phyloP scores from a whole-genome alignment of 92 coral and sea anemone genomes.

The Heteractis magnifica region DNA sequence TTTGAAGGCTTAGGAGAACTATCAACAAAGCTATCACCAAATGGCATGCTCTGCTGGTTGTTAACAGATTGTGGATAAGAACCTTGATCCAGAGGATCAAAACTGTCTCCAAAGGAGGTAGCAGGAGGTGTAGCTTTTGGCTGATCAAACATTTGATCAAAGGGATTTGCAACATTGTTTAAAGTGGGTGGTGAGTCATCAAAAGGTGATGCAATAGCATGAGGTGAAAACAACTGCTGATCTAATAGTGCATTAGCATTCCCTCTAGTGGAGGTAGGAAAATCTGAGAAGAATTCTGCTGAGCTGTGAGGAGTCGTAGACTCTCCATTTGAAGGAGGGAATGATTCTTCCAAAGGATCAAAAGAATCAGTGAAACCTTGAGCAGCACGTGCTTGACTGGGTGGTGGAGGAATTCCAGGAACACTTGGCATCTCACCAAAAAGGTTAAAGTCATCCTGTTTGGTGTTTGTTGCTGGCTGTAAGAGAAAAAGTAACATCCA shows the following conservation, averaged over 20 bases:
- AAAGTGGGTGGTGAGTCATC: slow-evolving; percentile 20
- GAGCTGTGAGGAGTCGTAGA: background rate
- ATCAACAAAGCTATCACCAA: slow-evolving; percentile 11
- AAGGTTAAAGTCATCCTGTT: slow-evolving; percentile 47
- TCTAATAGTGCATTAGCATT: slow-evolving; percentile 16
- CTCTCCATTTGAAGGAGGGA: slow-evolving; percentile 19
- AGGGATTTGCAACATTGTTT: slow-evolving; percentile 27
- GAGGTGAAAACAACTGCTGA: slow-evolving; percentile 15
- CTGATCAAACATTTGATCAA: slow-evolving; percentile 39
- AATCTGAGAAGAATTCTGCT: slow-evolving; percentile 2
- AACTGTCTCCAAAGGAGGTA: slow-evolving; percentile 31
- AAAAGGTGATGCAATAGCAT: slow-evolving; percentile 35
- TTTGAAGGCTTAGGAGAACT: slow-evolving; percentile 14
- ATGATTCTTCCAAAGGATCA: slow-evolving; percentile 44
- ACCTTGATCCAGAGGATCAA: slow-evolving; percentile 25
- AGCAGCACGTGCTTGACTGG: slow-evolving; percentile 16
- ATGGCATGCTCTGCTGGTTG: background rate
- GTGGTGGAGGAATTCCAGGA: slow-evolving; percentile 41
- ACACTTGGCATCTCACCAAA: slow-evolving; percentile 38
- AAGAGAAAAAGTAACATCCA: background rate
- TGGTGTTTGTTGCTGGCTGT: slow-evolving; percentile 21
- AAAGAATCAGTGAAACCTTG: slow-evolving; percentile 15
- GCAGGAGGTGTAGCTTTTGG: slow-evolving; percentile 8
- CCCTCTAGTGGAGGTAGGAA: background rate
- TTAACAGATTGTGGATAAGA: background rate